phyloP scores from a whole-genome alignment of 1,140 invertebrate species.

The Neelides sp. region DNA sequence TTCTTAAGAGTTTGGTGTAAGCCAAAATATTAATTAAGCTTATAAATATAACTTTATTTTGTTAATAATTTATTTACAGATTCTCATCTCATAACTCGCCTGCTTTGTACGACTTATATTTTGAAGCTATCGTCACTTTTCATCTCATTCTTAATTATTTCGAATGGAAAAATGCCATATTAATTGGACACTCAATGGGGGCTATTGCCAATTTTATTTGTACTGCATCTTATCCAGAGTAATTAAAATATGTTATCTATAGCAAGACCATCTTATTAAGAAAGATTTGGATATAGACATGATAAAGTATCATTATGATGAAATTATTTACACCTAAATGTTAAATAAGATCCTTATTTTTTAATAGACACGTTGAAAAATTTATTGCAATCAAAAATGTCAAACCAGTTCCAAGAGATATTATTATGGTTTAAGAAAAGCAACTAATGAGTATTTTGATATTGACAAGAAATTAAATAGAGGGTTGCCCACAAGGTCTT shows the following conservation, averaged over 20 bases:
- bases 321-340: neutral
- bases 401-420: constrained; percentile 3
- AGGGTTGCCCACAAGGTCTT: constrained; percentile 4
- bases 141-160: constrained; percentile 32
- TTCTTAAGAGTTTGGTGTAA: no score
- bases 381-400: constrained; percentile 9
- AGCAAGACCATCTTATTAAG: no score
- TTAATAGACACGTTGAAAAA: constrained; percentile 4
- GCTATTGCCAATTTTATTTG: constrained; percentile 32
- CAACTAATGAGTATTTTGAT: neutral
- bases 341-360: neutral
- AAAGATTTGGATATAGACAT: constrained; percentile 34
- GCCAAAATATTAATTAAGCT: no score
- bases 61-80: no score
- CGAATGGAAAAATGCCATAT: constrained; percentile 34
- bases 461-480: neutral
- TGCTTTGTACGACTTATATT: constrained; percentile 26
- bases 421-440: constrained; percentile 3
- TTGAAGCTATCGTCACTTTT: constrained; percentile 29
- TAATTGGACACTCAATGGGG: constrained; percentile 37
- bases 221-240: constrained; percentile 32
- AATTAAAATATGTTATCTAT: constrained; percentile 31
- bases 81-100: constrained; percentile 32
- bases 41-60: no score
- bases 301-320: neutral